phyloP scores from a whole-genome alignment of 23 tunicate genomes.

The Trididemnum miniatum region DNA sequence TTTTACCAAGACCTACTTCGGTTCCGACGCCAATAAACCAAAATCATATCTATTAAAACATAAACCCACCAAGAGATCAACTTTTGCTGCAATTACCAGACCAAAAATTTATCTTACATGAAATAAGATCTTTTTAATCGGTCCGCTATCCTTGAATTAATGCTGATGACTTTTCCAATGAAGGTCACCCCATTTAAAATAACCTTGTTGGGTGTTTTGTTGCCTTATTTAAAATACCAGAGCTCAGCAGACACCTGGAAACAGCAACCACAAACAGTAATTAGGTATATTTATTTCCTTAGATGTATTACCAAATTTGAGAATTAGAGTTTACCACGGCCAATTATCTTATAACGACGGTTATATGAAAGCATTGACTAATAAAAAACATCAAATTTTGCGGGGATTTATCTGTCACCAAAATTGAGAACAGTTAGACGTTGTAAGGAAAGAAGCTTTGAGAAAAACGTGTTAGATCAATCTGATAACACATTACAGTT shows the following conservation, averaged over 20 bases:
- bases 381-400: no score
- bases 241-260: background rate
- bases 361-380: no score
- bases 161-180: slow-evolving; percentile 1
- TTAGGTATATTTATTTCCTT: background rate
- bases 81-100: background rate
- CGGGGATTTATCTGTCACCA: no score
- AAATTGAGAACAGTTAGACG: no score
- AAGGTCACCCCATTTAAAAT: slow-evolving; percentile 9
- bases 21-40: background rate
- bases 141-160: background rate
- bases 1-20: background rate
- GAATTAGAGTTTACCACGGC: background rate
- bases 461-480: no score
- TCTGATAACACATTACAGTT: no score
- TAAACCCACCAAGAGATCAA: background rate
- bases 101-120: background rate
- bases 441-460: no score
- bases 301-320: background rate
- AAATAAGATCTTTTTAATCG: slow-evolving; percentile 17
- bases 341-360: no score
- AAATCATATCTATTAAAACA: background rate
- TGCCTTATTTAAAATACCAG: background rate
- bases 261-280: slow-evolving; percentile 1
- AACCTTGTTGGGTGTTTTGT: background rate